phyloP scores from a whole-genome alignment of 2,888 invertebrate genomes.

The Osedax fenrisi region DNA sequence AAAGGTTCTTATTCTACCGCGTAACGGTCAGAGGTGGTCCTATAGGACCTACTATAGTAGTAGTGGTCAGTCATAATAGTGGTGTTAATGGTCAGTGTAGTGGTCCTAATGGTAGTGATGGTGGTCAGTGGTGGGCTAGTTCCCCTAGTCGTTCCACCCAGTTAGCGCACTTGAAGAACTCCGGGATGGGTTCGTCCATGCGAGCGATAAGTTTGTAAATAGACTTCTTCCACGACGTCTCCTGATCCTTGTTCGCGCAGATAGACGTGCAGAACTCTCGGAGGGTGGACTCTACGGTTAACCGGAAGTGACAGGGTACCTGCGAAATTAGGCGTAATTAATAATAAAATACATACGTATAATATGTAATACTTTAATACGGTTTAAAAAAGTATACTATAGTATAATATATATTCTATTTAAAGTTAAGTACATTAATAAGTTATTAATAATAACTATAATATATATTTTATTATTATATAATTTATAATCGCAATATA shows the following conservation, averaged over 20 bases:
- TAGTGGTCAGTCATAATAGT: too few relatives aligned
- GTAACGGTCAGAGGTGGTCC: too few relatives aligned
- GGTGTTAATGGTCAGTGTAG: too few relatives aligned
- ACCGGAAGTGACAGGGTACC: constrained; percentile 93
- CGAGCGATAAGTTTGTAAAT: constrained; percentile 99
- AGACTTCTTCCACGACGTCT: constrained; percentile 99
- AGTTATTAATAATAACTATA: too few relatives aligned
- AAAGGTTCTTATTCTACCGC: too few relatives aligned
- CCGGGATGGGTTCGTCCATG: constrained; percentile 94
- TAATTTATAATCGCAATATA: too few relatives aligned
- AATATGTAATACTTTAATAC: neutral
- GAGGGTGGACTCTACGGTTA: constrained; percentile 89
- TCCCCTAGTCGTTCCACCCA: constrained; percentile 80
- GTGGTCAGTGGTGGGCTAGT: neutral
- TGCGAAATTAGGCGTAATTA: constrained; percentile 51
- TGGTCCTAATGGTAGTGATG: too few relatives aligned
- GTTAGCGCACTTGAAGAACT: constrained; percentile 98
- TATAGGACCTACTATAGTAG: too few relatives aligned
- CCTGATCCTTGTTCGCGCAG: constrained; percentile 80
- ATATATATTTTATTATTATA: too few relatives aligned
- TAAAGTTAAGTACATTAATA: too few relatives aligned
- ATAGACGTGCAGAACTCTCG: constrained; percentile 98
- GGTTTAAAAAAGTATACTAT: neutral
- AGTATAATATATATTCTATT: neutral
- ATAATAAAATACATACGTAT: constrained; percentile 9